Evolutionary conservation across 2,113 vertebrate species (phyloP).

Genomic region (Recurvirostra avosetta): DNA sequence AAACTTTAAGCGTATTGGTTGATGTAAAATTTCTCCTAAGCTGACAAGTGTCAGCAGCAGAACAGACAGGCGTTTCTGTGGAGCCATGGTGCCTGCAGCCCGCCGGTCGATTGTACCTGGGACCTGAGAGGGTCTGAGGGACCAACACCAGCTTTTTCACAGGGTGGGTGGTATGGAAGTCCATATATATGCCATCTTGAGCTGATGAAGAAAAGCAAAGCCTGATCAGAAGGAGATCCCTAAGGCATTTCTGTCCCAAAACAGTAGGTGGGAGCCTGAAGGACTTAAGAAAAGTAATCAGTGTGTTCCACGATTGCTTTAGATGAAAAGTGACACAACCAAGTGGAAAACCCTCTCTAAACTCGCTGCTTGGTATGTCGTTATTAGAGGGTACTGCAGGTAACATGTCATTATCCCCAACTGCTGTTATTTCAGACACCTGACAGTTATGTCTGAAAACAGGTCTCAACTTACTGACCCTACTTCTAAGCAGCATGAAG

Average conservation of each 20-base stretch:
- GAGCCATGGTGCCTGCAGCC: background rate
- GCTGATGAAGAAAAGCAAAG: background rate
- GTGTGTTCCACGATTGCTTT: background rate
- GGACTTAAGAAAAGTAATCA: background rate
- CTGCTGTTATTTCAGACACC: background rate
- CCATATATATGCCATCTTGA: background rate
- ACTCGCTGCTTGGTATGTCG: fast-evolving
- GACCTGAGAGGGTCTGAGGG: background rate
- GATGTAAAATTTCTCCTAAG: background rate
- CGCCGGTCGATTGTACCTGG: fast-evolving
- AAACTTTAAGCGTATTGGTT: background rate
- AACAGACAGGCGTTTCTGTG: background rate
- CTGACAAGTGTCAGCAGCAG: background rate
- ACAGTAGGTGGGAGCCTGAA: background rate
- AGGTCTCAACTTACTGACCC: background rate
- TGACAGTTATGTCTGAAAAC: background rate
- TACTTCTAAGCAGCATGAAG: background rate
- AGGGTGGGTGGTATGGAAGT: background rate
- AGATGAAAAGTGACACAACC: background rate
- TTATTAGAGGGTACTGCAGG: background rate
- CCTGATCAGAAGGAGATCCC: background rate
- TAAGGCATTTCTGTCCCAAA: background rate
- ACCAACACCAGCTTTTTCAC: background rate
- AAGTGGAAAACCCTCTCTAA: background rate
- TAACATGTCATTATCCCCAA: background rate